Evolutionary conservation across 2,797 vertebrate genomes (phyloP).

Genomic region (Prionace glauca): DNA sequence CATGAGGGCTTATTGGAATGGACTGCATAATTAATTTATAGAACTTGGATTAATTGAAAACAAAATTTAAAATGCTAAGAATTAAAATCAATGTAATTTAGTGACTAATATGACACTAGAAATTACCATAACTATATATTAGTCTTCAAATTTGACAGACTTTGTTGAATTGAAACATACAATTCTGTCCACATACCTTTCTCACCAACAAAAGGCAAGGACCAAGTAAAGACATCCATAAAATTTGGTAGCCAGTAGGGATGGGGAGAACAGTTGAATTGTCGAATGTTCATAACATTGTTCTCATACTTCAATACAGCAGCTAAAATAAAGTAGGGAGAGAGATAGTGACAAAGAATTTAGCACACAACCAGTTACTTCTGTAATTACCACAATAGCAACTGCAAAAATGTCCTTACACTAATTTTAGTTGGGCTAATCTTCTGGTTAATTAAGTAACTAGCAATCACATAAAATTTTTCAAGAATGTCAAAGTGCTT

Average conservation of each 20-base stretch:
- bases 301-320: conserved; percentile 36
- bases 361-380: neutral
- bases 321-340: conserved; percentile 1
- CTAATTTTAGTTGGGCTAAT: neutral
- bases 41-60: neutral
- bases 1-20: neutral
- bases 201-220: conserved; percentile 36
- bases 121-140: neutral
- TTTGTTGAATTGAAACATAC: neutral
- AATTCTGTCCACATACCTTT: conserved; percentile 14
- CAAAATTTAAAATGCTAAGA: neutral
- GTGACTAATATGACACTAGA: neutral
- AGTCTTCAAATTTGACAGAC: neutral
- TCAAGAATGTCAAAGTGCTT: neutral
- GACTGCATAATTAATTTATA: neutral
- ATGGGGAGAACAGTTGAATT: conserved; percentile 33
- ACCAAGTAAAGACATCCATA: conserved; percentile 38
- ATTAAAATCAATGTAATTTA: neutral
- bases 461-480: neutral
- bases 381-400: neutral
- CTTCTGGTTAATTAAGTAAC: neutral
- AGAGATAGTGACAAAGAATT: neutral
- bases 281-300: conserved; percentile 35
- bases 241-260: conserved; percentile 37
- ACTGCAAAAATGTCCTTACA: neutral